These are phyloP conservation scores for Standfussiana lucernea DNA, from an alignment of 2,888 invertebrate species.

Conservation along the genomic window DNA sequence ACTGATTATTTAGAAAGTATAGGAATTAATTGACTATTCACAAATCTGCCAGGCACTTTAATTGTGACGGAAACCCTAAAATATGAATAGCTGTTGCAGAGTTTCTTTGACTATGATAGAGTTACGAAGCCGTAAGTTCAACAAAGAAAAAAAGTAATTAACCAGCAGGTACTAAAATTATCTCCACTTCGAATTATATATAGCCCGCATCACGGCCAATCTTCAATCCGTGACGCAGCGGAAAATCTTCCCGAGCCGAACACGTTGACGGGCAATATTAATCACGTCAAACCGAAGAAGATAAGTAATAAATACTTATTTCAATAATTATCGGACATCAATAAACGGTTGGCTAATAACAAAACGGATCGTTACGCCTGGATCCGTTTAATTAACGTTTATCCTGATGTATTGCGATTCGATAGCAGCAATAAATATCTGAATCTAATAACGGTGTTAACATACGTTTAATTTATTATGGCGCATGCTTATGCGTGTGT, in stretches of 20 bases:
- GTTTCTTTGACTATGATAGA: no score
- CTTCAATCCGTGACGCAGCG: slow-evolving; percentile 46
- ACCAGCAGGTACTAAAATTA: slow-evolving; percentile 24
- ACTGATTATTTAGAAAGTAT: background rate
- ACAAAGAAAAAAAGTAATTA: slow-evolving; percentile 1
- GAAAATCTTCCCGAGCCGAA: slow-evolving; percentile 37
- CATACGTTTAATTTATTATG: slow-evolving; percentile 57
- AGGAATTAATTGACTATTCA: background rate
- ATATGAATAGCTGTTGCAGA: no score
- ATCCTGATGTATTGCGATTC: slow-evolving; percentile 61
- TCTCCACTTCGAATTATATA: slow-evolving; percentile 25
- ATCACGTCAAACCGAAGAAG: slow-evolving; percentile 56
- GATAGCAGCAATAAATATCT: slow-evolving; percentile 65
- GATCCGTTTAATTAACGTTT: slow-evolving; percentile 65
- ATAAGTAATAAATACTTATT: slow-evolving; percentile 56
- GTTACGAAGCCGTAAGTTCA: background rate
- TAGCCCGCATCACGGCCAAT: slow-evolving; percentile 33
- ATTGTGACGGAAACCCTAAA: background rate
- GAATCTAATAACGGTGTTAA: slow-evolving; percentile 63
- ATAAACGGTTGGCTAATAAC: slow-evolving; percentile 61
- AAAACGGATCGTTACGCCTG: slow-evolving; percentile 49
- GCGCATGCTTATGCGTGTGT: slow-evolving; percentile 32
- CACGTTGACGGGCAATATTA: slow-evolving; percentile 53
- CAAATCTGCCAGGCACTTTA: background rate
- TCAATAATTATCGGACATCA: slow-evolving; percentile 64